Evolutionary conservation across 2,888 invertebrate genomes (phyloP), one percentile per base, ranked within the genome.

Genomic region (Campoletis raptor): DNA sequence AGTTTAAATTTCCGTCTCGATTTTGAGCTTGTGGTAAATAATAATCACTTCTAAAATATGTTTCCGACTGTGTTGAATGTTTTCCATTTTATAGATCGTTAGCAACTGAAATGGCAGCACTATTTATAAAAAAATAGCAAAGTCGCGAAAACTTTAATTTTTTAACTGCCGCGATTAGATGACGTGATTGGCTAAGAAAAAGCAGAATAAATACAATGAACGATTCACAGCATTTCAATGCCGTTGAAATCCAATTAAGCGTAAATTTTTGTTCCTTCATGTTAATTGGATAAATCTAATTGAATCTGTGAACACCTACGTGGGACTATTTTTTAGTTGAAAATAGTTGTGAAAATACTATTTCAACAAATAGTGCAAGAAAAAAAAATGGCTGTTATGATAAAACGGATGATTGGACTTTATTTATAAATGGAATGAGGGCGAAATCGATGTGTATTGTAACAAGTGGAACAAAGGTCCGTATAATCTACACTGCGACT

Each of bases 401-500:
- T 70, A 18, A 48, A 70, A 45, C 45, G 70, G 8, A 30, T 30
- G 30, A 45, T 45, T 45, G 24, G 48, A 70, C 18, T 30, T 1
- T 45, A 70, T 45, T 45, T 48, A 61, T 61, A 48, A 70, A 48
- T 70, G 21, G 24, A n/a, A 40, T 74, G 66, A 76, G 36, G 42
- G 67, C 66, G 42, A 85, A 81, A 37, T 74, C 42, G 57, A 61
- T 30, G 40, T 18, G 18, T n/a, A 30, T 72, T 73, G 42, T 30
- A 66, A 85, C 81, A 72, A 18, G 24, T 69, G 40, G 73, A 73
- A 74, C 67, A 79, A 54, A 73, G 67, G n/a, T 76, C 80, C 80
- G 61, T 61, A 61, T 74, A 48, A 54, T 69, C 85, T 78, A 84
- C 81, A n/a, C 81, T 85, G 81, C 72, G 72, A 37, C 85, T 85